Percentiles rank a stretch among this genome's conserved stretches.
phyloP scores from a whole-genome alignment of 2,888 invertebrate genomes.

The Conomelus anceps region DNA sequence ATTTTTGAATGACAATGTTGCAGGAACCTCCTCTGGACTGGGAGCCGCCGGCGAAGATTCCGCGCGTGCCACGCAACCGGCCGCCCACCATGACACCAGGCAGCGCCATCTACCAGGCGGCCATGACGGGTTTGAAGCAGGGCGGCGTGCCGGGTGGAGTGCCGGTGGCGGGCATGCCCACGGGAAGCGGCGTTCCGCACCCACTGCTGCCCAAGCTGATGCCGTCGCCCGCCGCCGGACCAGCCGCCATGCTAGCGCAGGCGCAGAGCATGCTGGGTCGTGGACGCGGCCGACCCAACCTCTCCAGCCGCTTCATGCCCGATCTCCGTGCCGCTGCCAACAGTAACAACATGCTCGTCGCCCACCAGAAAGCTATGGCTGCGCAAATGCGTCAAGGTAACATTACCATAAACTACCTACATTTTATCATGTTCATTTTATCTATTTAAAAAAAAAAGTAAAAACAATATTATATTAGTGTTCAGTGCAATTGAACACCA shows the following conservation, averaged over 20 bases:
- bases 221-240: constrained; percentile 39
- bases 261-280: not conserved
- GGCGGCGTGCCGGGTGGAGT: not conserved
- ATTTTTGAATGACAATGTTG: no score
- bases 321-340: constrained; percentile 14
- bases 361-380: constrained; percentile 20
- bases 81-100: constrained; percentile 31
- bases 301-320: constrained; percentile 21
- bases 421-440: constrained; percentile 32
- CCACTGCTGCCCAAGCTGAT: constrained; percentile 45
- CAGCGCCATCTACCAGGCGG: constrained; percentile 42
- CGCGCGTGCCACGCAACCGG: constrained; percentile 52
- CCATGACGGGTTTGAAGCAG: constrained; percentile 34
- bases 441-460: constrained; percentile 1
- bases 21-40: constrained; percentile 76
- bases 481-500: no score
- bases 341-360: not conserved
- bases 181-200: constrained; percentile 34
- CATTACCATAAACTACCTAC: not conserved
- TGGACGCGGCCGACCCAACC: constrained; percentile 37
- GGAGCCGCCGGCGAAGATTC: constrained; percentile 92
- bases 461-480: not conserved
- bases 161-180: no score
- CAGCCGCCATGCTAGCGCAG: not conserved
- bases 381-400: constrained; percentile 22